phyloP scores from a whole-genome alignment of 2,888 invertebrate species.

The Drosophila fulvimacula region DNA sequence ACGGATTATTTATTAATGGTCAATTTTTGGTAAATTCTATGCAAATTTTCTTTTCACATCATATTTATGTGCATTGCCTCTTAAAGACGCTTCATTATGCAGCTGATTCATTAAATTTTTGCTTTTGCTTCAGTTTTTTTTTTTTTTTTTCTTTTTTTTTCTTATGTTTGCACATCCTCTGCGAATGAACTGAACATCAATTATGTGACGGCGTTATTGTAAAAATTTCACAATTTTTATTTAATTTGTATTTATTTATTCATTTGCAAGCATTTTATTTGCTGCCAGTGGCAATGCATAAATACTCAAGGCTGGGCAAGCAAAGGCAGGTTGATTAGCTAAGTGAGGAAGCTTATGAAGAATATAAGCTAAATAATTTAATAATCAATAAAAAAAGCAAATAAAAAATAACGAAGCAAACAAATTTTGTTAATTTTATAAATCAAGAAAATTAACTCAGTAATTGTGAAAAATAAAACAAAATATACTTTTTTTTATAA shows the following conservation, averaged over 20 bases:
- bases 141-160: neutral
- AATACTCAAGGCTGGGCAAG: neutral
- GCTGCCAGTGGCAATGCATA: conserved; percentile 41
- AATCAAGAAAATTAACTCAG: too few species aligned
- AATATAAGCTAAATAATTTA: neutral
- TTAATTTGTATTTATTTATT: conserved; percentile 69
- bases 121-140: neutral
- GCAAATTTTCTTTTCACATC: conserved; percentile 35
- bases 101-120: conserved; percentile 14
- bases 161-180: neutral
- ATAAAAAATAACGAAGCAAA: too few species aligned
- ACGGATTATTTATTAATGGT: conserved; percentile 58
- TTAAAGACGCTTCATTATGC: conserved; percentile 20
- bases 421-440: too few species aligned
- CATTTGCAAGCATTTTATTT: conserved; percentile 56
- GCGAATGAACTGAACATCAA: conserved; percentile 34
- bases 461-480: too few species aligned
- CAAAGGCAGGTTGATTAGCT: conserved; percentile 1
- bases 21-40: conserved; percentile 20
- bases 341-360: neutral
- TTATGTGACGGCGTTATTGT: conserved; percentile 51
- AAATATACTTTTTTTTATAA: too few species aligned
- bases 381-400: too few species aligned
- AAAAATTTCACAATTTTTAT: conserved; percentile 55
- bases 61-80: conserved; percentile 33